Evolutionary conservation across 1,140 invertebrate genomes (phyloP).

Genomic region (Bradynema listronoti): DNA sequence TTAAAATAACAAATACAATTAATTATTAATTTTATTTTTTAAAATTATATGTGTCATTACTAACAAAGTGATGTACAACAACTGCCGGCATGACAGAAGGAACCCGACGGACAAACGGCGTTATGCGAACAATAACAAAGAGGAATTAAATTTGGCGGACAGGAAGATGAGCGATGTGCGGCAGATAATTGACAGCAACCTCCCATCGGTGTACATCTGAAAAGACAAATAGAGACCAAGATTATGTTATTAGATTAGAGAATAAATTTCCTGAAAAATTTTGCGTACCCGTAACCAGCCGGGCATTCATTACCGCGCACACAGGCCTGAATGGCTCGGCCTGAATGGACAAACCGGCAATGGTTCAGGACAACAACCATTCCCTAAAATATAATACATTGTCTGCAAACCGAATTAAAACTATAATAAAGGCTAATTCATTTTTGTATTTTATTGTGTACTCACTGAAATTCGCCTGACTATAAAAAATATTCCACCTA

Average conservation of each 20-base stretch:
- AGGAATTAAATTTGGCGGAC: constrained; percentile 36
- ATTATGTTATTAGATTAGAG: not conserved
- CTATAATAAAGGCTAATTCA: not conserved
- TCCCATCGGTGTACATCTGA: constrained; percentile 42
- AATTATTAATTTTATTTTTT: too few relatives aligned
- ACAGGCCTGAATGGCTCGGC: constrained; percentile 39
- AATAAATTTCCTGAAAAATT: not conserved
- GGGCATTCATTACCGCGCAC: constrained; percentile 46
- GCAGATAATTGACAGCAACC: constrained; percentile 48
- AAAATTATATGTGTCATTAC: too few relatives aligned
- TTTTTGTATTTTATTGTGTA: too few relatives aligned
- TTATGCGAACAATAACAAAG: constrained; percentile 52
- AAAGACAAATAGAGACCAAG: too few relatives aligned
- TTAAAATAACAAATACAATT: too few relatives aligned
- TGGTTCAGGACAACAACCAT: constrained; percentile 48
- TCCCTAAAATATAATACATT: too few relatives aligned
- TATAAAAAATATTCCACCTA: too few relatives aligned
- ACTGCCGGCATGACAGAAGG: constrained; percentile 38
- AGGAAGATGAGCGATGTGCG: constrained; percentile 24
- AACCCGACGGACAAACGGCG: constrained; percentile 35
- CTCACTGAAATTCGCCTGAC: too few relatives aligned
- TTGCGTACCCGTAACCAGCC: constrained; percentile 35
- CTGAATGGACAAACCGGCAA: constrained; percentile 48
- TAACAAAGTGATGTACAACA: constrained; percentile 42
- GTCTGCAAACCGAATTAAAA: not conserved